phyloP scores from a whole-genome alignment of 2,797 vertebrate species.

The Pseudochaenichthys georgianus region DNA sequence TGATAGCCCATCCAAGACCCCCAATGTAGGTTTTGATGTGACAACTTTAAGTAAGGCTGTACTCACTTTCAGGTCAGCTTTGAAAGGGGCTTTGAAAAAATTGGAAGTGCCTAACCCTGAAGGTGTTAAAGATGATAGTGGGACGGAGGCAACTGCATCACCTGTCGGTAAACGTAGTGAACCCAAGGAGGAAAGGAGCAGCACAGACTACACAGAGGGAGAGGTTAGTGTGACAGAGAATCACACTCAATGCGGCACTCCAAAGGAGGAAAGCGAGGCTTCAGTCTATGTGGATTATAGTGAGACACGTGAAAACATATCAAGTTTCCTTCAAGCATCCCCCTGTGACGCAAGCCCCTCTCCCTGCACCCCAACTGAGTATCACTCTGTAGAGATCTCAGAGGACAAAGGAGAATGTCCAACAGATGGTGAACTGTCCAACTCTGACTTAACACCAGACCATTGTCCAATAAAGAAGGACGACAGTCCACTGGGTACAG shows the following conservation, averaged over 20 bases:
- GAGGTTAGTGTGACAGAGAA: constrained; percentile 79
- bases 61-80: constrained; percentile 88
- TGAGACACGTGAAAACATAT: constrained; percentile 62
- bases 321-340: constrained; percentile 64
- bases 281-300: constrained; percentile 68
- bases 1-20: constrained; percentile 80
- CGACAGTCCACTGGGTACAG: constrained; percentile 17
- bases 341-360: constrained; percentile 63
- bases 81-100: constrained; percentile 92
- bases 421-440: constrained; percentile 60
- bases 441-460: constrained; percentile 56
- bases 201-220: constrained; percentile 68
- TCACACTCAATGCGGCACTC: constrained; percentile 73
- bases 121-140: constrained; percentile 77
- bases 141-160: constrained; percentile 74
- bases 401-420: constrained; percentile 52
- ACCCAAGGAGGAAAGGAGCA: constrained; percentile 71
- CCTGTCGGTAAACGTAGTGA: constrained; percentile 69
- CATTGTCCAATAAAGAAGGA: constrained; percentile 32
- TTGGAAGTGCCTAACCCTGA: constrained; percentile 85
- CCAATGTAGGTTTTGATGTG: constrained; percentile 86
- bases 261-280: constrained; percentile 72
- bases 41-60: constrained; percentile 90
- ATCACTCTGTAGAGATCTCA: constrained; percentile 58
- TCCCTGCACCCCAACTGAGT: constrained; percentile 70